phyloP scores from a whole-genome alignment of 2,888 invertebrate genomes.

The Mantis religiosa region DNA sequence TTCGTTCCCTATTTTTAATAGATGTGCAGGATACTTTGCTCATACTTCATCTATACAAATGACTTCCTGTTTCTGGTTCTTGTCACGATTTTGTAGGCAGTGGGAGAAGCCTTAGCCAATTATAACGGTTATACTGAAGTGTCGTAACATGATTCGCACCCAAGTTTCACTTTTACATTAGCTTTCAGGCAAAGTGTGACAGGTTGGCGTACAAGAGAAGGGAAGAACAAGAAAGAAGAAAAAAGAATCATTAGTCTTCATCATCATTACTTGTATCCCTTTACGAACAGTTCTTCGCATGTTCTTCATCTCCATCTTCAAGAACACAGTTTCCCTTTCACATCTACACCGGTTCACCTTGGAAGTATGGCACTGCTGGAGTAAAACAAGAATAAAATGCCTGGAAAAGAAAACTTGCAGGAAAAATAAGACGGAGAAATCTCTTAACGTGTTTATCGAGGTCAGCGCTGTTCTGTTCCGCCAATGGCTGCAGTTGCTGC shows the following conservation, averaged over 20 bases:
- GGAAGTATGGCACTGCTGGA: not conserved
- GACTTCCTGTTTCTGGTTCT: not conserved
- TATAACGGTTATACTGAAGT: not conserved
- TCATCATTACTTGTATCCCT: not conserved
- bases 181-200: not conserved
- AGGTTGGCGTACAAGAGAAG: not conserved
- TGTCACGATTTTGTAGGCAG: not conserved
- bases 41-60: not conserved
- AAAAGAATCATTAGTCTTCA: not conserved
- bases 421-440: conserved; percentile 9
- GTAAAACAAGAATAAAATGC: not conserved
- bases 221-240: not conserved
- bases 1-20: too few relatives aligned
- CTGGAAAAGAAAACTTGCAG: not conserved
- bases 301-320: not conserved
- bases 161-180: not conserved
- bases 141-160: not conserved
- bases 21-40: too few relatives aligned
- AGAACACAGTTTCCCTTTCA: not conserved
- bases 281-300: not conserved
- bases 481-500: not conserved
- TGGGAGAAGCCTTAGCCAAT: not conserved
- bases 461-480: not conserved
- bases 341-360: conserved; percentile 7
- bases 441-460: conserved; percentile 16